Evolutionary conservation across 2,113 vertebrate genomes (phyloP), one percentile per base, ranked within the genome.

Genomic region (Poeciliopsis occidentalis): DNA sequence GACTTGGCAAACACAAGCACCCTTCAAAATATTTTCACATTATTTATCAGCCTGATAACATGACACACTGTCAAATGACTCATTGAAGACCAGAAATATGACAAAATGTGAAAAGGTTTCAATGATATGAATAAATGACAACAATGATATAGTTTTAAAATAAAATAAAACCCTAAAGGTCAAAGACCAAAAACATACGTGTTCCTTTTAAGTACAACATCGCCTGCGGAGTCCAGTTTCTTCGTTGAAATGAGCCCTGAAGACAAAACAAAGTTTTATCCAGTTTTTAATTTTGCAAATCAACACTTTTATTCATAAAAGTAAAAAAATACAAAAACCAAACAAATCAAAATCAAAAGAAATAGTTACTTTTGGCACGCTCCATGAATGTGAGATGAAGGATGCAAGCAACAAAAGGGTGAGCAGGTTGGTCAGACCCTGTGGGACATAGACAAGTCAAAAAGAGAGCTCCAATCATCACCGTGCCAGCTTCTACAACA

Each of bases 201-300:
- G 97, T 96, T 13, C 97, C 98, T 92, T 98, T 99, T 39, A 99
- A 92, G 79, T 99, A 99, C 51, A 99, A 91, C 96, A 99, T 98
- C 1, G 98, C 97, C 85, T 99, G 98, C 0, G 98, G 97, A 15
- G 96, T 98, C 98, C 98, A 99, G 87, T 99, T 99, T 75, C 97
- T 95, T 72, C 96, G 94, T 83, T 97, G 96, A 60, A 96, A 95
- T 41, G 93, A 92, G 77, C 74, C 86, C 98, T 99, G 70, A 12
- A 64, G 39, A 54, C 54, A 30, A 75, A 75, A 41, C 64, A 64
- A 26, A 60, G 29, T 39, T 3, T n/a, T 5, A 10, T 4, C 39
- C 60, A 19, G 39, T 68, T 75, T 30, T 6, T 24, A 57, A 15
- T 1, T 69, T 0, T n/a, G n/a, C 12, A 31, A 67, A 12, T 7